A percentile compares a stretch with the other conserved stretches of the same genome.
phyloP scores from a whole-genome alignment of 2,888 invertebrate genomes.

The Tanytarsus gracilentus region DNA sequence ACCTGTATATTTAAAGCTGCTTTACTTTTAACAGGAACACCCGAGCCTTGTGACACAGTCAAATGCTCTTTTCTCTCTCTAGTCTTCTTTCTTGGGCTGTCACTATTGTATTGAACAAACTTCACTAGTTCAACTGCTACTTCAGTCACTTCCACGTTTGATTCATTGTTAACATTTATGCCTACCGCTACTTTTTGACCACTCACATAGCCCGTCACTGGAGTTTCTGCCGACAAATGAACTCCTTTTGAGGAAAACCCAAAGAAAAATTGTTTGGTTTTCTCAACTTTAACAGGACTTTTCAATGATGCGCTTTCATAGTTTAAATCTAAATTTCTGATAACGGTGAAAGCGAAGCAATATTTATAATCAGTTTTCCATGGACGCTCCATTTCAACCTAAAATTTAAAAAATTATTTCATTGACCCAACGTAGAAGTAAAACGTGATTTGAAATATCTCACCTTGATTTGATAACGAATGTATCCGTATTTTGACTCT shows the following conservation, averaged over 20 bases:
- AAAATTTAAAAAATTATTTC: background rate
- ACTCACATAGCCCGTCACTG: conserved; percentile 12
- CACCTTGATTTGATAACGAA: conserved; percentile 49
- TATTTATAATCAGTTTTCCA: conserved; percentile 47
- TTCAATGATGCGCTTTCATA: conserved; percentile 31
- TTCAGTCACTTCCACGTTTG: background rate
- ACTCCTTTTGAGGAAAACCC: background rate
- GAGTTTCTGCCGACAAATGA: conserved; percentile 10
- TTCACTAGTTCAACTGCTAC: conserved; percentile 3
- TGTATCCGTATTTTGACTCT: conserved; percentile 45
- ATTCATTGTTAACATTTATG: conserved; percentile 12
- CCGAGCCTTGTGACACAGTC: background rate
- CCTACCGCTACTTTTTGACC: background rate
- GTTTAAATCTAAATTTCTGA: conserved; percentile 70
- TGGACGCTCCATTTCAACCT: conserved; percentile 49
- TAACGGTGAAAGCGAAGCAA: conserved; percentile 66
- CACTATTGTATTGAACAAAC: conserved; percentile 1
- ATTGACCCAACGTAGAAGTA: no score
- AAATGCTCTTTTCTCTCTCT: background rate
- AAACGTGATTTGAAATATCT: no score
- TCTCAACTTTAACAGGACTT: conserved; percentile 4
- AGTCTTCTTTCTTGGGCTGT: background rate
- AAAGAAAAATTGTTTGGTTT: conserved; percentile 4
- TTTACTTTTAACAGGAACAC: background rate
- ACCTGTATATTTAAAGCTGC: background rate